Evolutionary conservation across 2,113 vertebrate species (phyloP), one percentile per base, ranked within the genome.

Genomic region (Noturus placidus): DNA sequence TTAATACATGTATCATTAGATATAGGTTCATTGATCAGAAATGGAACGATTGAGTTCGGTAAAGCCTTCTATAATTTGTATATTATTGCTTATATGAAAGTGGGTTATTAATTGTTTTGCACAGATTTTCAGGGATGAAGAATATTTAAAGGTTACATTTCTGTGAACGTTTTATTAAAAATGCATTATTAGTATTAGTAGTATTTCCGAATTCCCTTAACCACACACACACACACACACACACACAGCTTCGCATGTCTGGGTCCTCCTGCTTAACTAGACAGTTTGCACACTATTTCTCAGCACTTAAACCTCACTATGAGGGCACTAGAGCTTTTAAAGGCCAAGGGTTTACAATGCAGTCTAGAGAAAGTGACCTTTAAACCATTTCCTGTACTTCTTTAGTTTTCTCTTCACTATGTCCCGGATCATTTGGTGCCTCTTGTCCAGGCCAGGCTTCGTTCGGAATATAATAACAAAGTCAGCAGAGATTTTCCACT

Each of bases 291-390:
- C 30, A 69, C 65, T 69, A 19, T 69, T 69, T 69, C 5, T 13
- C 82, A 90, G 87, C 84, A 69, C 76, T 77, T 92, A 69, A 89
- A 79, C 67, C 50, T 87, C 27, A 30, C 63, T 87, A 2, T 33
- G 38, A 90, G 38, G 82, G 4, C 25, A 52, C 57, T 80, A 63
- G 79, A 56, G 57, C 52, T 81, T 70, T 88, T 54, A 30, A 84
- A 63, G 13, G 56, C 65, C 30, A 65, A 42, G 69, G 30, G 67
- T 42, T 35, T 63, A 84, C 22, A 65, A 46, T 59, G 35, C 46
- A 46, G 25, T 38, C 77, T 74, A 61, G 25, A 59, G 19, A 84
- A 63, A 72, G 63, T 74, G 25, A 33, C 50, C 35, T 11, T 20
- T n/a, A 63, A 30, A 19, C 33, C n/a, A 13, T 70, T 5, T 57